phyloP scores from a whole-genome alignment of 1,140 invertebrate genomes.

The Sinella curviseta region DNA sequence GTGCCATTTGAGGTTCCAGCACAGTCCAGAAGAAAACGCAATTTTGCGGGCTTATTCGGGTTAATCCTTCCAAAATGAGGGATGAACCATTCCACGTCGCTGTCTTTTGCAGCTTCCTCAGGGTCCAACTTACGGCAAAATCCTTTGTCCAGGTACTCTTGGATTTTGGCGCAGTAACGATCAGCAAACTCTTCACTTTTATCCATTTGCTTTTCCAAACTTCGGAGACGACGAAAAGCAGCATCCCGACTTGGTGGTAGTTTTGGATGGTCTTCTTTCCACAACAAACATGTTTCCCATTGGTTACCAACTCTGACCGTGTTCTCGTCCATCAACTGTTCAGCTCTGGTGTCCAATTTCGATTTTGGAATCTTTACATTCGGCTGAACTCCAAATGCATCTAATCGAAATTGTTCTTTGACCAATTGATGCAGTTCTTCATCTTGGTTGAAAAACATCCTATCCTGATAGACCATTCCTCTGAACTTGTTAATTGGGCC shows the following conservation, averaged over 20 bases:
- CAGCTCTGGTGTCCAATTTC: not conserved
- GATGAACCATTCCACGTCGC: not conserved
- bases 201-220: not conserved
- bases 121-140: not conserved
- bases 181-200: not conserved
- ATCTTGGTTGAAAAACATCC: too few species aligned
- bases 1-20: not conserved
- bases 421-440: not conserved
- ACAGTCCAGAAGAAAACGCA: not conserved
- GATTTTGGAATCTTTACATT: not conserved
- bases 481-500: too few species aligned
- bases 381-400: not conserved
- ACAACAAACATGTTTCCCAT: too few species aligned
- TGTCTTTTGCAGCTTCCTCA: not conserved
- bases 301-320: too few species aligned
- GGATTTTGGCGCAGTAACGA: not conserved
- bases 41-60: constrained; percentile 6
- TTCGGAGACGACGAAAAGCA: not conserved
- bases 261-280: not conserved
- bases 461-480: too few species aligned
- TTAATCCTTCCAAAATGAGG: not conserved
- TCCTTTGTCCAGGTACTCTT: not conserved
- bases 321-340: not conserved
- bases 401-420: constrained; percentile 7
- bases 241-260: not conserved